These are phyloP conservation scores for Embidobia sp. DNA, from an alignment of 2,888 invertebrate genomes.

Conservation along the genomic window DNA sequence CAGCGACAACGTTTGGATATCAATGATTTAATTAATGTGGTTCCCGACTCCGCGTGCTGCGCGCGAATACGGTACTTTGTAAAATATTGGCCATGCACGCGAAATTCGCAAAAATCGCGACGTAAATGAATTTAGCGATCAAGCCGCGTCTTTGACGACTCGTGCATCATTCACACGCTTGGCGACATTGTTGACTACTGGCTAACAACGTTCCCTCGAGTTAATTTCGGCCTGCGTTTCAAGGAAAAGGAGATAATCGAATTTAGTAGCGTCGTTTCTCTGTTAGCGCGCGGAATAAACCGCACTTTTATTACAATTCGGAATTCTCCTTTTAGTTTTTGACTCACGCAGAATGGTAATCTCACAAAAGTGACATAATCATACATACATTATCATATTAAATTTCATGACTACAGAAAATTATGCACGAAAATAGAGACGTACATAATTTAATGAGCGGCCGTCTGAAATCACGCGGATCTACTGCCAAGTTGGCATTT, in stretches of 20 bases:
- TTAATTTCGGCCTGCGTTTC: no score
- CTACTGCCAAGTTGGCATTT: no score
- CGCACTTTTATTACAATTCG: slow-evolving; percentile 21
- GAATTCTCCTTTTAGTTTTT: slow-evolving; percentile 23
- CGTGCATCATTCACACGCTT: no score
- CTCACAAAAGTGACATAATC: slow-evolving; percentile 52
- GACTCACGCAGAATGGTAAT: slow-evolving; percentile 40
- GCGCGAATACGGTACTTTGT: slow-evolving; percentile 49
- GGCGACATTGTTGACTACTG: no score
- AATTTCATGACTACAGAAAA: slow-evolving; percentile 49
- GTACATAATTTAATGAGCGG: slow-evolving; percentile 47
- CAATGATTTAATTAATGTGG: slow-evolving; percentile 60
- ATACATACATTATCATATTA: slow-evolving; percentile 59
- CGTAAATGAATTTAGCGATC: slow-evolving; percentile 47
- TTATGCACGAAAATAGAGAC: slow-evolving; percentile 46
- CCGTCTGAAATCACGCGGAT: slow-evolving; percentile 42
- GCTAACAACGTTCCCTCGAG: no score
- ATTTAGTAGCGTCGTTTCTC: no score
- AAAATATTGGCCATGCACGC: slow-evolving; percentile 42
- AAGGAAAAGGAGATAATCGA: no score
- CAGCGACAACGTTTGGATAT: slow-evolving; percentile 52
- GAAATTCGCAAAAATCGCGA: slow-evolving; percentile 26
- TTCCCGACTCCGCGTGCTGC: slow-evolving; percentile 2
- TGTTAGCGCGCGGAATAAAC: no score
- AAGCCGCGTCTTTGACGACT: background rate